Percentiles rank a stretch among this genome's conserved stretches.
Conservation (phyloP, 1,140 invertebrate genomes). For the Pseudomyrmex dendroicus region DNA sequence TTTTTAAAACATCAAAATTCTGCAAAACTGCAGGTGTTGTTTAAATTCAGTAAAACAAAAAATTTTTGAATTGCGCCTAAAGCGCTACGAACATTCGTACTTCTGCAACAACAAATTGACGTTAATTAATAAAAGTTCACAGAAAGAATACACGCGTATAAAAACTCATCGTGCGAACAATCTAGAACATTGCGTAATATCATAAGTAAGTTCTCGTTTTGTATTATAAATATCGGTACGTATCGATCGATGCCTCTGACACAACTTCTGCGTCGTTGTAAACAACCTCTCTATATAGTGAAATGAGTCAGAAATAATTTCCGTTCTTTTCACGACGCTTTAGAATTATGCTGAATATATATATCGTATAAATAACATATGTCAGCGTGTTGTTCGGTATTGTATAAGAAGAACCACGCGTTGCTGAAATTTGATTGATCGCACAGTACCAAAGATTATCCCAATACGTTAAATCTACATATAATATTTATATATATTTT, state of each 20-base stretch:
- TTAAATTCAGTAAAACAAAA: neutral
- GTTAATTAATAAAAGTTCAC: neutral
- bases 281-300: slow-evolving; percentile 37
- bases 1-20: too few species aligned
- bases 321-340: slow-evolving; percentile 51
- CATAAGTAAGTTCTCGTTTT: slow-evolving; percentile 39
- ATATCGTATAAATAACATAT: slow-evolving; percentile 44
- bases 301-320: slow-evolving; percentile 60
- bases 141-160: neutral
- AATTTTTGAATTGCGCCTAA: too few species aligned
- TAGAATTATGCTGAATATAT: slow-evolving; percentile 23
- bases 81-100: neutral
- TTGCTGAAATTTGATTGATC: slow-evolving; percentile 32
- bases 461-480: neutral
- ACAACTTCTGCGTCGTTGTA: slow-evolving; percentile 57
- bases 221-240: slow-evolving; percentile 50
- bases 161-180: slow-evolving; percentile 26
- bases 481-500: too few species aligned
- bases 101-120: slow-evolving; percentile 14
- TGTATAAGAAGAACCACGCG: slow-evolving; percentile 18
- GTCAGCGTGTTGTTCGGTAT: slow-evolving; percentile 8
- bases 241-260: slow-evolving; percentile 57
- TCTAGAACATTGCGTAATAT: slow-evolving; percentile 48
- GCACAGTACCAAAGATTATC: neutral
- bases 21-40: too few species aligned